Evolutionary conservation across 2,797 vertebrate species (phyloP), one percentile per base, ranked within the genome.

Genomic region (Apogon hyalosoma): DNA sequence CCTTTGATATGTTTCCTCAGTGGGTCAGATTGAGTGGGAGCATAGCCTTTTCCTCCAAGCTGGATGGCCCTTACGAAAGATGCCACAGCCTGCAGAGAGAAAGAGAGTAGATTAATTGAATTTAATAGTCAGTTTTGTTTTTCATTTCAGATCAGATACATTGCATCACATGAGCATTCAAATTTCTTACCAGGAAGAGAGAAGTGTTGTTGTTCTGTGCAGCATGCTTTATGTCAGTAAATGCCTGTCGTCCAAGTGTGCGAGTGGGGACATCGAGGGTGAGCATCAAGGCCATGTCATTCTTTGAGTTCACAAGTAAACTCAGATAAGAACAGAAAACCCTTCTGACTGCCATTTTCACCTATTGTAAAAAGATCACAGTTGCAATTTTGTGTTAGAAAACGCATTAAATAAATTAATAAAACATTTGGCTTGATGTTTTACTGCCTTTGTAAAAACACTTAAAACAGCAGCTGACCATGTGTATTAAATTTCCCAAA

Each of bases 11-110:
- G 95, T 55, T 81, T 89, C 91, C 94, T 94, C 74, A 99, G 91
- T 43, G 96, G 96, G 90, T 97, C 93, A 12, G 94, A 93, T 33
- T 93, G 89, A 0, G 94, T 86, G 15, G 96, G 96, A 14, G 95
- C 94, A 61, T 95, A 98, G 24, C 94, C 94, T 84, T 95, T 97
- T 19, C 97, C 97, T 75, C 97, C 96, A 48, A 98, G 95, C 84
- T 99, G 95, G 59, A 97, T 74, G 0, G 90, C 92, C 80, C 98
- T 92, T 69, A 99, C 92, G 66, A 99, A 99, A 5, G 97, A 98
- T 0, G 94, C 96, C 57, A 94, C 95, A 13, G 94, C 93, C 98
- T 98, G 75, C 56, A 52, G 18, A 9, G 84, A 4, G 10, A 31
- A 40, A 77, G 51, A 53, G 12, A 55, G 3, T 31, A 5, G 21